Percentiles rank a stretch among this genome's conserved stretches.
Conservation (phyloP, 2,113 vertebrate genomes). For the Trachemys scripta region DNA sequence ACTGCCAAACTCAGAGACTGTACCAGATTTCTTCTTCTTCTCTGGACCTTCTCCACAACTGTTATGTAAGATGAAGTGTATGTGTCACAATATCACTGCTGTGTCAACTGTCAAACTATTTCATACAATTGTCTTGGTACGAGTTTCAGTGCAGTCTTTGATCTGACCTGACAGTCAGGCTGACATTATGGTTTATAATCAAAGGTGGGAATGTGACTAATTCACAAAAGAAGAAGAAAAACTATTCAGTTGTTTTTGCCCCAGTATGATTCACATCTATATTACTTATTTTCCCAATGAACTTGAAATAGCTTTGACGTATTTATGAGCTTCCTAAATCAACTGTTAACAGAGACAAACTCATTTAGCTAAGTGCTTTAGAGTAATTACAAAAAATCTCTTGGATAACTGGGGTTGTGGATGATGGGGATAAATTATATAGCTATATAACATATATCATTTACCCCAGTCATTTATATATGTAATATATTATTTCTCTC, state of each 20-base stretch:
- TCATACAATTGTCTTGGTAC: not conserved
- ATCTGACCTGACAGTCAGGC: not conserved
- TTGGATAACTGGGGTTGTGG: fast-evolving
- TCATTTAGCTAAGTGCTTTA: not conserved
- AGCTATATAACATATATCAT: not conserved
- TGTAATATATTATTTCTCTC: not conserved
- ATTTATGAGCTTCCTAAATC: fast-evolving
- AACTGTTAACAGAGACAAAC: not conserved
- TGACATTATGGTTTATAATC: not conserved
- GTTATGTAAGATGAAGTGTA: not conserved
- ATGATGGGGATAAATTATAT: not conserved
- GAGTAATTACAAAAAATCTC: not conserved
- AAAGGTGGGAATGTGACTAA: not conserved
- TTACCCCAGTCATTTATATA: not conserved
- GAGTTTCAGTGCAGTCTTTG: not conserved
- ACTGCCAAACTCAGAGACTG: not conserved
- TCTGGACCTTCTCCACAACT: not conserved
- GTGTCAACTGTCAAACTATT: too few relatives aligned
- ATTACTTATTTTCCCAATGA: not conserved
- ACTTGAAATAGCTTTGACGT: not conserved
- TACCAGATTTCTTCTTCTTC: not conserved
- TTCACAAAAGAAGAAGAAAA: not conserved
- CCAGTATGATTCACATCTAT: not conserved
- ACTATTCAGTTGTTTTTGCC: not conserved
- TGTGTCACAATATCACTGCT: not conserved